These are phyloP conservation scores for Platorchestia sp. DNA, from an alignment of 1,140 invertebrate genomes.

Conservation along the genomic window DNA sequence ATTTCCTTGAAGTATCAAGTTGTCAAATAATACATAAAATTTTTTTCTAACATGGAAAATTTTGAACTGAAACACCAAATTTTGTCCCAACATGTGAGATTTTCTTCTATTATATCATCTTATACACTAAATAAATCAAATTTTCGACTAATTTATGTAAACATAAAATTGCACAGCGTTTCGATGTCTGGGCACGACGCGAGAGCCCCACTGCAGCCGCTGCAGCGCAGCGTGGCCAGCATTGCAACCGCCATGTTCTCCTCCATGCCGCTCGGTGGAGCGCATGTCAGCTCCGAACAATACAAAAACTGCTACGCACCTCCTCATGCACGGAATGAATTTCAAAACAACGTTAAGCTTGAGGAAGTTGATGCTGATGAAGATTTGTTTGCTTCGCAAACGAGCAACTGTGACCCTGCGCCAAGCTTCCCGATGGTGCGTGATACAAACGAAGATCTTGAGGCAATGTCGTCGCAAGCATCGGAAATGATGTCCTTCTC, in stretches of 20 bases:
- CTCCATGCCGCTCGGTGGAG: neutral
- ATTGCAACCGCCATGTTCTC: neutral
- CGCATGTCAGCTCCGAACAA: neutral
- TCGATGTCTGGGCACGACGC: neutral
- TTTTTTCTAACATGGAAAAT: no score
- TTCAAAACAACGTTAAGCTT: neutral
- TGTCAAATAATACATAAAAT: no score
- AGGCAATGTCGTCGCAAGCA: neutral
- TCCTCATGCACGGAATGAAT: neutral
- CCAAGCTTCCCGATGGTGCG: neutral
- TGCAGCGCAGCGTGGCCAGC: slow-evolving; percentile 14
- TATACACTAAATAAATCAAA: no score
- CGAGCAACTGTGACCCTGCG: neutral
- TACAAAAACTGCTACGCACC: neutral
- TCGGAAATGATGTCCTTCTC: slow-evolving; percentile 25
- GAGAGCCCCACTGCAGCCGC: neutral
- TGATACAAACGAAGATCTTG: neutral
- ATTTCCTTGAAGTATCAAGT: no score
- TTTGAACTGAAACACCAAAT: no score
- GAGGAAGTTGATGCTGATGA: neutral
- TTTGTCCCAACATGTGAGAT: no score
- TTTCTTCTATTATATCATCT: no score
- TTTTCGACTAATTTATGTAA: no score
- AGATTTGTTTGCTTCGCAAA: slow-evolving; percentile 7
- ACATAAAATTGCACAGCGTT: no score